These are phyloP conservation scores for Eristalinus aeneus DNA, from an alignment of 2,888 invertebrate species.

Conservation along the genomic window DNA sequence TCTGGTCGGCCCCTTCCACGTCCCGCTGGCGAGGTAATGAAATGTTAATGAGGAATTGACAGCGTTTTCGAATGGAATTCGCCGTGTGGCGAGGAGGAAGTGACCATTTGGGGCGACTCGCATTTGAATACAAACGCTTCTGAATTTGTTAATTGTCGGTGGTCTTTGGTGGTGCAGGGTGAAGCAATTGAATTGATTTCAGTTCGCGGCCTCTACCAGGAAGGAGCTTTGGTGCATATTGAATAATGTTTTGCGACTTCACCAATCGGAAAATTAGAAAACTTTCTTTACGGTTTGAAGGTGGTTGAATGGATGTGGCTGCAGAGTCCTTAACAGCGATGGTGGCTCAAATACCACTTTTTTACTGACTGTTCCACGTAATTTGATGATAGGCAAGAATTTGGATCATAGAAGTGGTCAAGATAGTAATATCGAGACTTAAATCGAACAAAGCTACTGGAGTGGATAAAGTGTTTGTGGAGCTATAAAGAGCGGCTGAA, in stretches of 20 bases:
- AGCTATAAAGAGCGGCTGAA: too few species aligned
- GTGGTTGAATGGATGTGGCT: background rate
- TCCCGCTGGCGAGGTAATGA: slow-evolving; percentile 42
- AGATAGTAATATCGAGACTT: too few species aligned
- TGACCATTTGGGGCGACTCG: slow-evolving; percentile 34
- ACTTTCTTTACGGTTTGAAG: background rate
- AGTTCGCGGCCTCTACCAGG: slow-evolving; percentile 26
- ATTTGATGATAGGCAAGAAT: too few species aligned
- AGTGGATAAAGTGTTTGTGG: too few species aligned
- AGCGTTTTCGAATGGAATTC: slow-evolving; percentile 52
- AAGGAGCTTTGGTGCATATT: background rate
- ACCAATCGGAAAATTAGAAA: background rate
- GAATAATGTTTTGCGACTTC: background rate
- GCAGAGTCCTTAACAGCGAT: too few species aligned
- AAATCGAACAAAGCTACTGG: too few species aligned
- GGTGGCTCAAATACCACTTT: too few species aligned
- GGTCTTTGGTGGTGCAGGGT: slow-evolving; percentile 22
- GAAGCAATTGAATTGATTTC: slow-evolving; percentile 60
- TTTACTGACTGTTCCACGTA: too few species aligned
- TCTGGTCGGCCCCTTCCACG: background rate
- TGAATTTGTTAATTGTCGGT: slow-evolving; percentile 61
- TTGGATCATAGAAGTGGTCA: too few species aligned
- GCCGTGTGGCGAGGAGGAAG: background rate
- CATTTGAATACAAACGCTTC: slow-evolving; percentile 65
- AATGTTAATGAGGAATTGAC: slow-evolving; percentile 71